Conservation (phyloP, 2,113 vertebrate genomes). For the Gorsachius goisagi region DNA sequence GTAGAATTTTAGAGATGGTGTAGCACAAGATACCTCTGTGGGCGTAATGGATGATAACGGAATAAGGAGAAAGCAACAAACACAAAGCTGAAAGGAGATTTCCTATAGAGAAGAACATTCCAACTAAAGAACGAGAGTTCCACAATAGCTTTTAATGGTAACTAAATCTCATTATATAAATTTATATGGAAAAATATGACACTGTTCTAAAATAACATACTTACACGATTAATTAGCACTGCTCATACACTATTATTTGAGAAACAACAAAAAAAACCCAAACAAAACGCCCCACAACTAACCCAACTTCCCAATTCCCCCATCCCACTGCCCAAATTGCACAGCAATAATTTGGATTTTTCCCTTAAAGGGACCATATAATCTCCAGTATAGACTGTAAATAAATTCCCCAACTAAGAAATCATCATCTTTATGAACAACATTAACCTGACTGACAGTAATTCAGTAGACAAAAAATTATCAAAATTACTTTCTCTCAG, state of each 20-base stretch:
- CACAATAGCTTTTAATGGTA: not conserved
- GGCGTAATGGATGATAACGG: not conserved
- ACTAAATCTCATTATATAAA: not conserved
- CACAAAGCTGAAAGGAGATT: not conserved
- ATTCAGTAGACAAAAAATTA: not conserved
- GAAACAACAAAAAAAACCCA: not conserved
- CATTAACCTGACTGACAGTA: not conserved
- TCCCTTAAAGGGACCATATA: not conserved
- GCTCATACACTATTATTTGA: not conserved
- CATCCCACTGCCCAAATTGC: not conserved
- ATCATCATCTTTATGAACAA: not conserved
- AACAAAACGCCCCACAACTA: not conserved
- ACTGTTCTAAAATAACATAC: not conserved
- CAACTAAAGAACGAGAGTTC: not conserved
- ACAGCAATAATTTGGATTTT: not conserved
- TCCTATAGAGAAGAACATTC: not conserved
- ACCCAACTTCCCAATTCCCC: not conserved
- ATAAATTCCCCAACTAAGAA: not conserved
- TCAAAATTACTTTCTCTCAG: not conserved
- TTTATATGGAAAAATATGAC: not conserved
- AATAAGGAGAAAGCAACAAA: not conserved
- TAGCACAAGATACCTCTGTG: not conserved
- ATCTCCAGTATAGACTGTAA: not conserved
- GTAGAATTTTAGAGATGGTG: not conserved
- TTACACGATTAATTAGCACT: not conserved